Conservation (phyloP, 2,888 invertebrate species). For the Dascillus cervinus region DNA sequence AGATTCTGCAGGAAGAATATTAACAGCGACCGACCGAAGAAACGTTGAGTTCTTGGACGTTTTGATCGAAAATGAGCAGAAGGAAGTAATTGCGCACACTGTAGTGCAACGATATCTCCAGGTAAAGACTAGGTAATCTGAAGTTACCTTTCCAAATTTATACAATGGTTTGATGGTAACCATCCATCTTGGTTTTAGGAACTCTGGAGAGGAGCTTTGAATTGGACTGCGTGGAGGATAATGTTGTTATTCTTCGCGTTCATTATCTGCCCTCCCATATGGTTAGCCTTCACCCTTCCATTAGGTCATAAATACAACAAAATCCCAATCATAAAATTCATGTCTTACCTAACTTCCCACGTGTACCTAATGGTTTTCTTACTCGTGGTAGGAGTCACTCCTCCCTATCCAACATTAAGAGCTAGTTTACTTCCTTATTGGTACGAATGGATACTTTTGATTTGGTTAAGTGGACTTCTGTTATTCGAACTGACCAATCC, state of each 20-base stretch:
- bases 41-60: conserved; percentile 95
- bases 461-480: conserved; percentile 90
- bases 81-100: conserved; percentile 94
- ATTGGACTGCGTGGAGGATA: conserved; percentile 94
- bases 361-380: conserved; percentile 93
- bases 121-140: conserved; percentile 56
- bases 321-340: conserved; percentile 99
- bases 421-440: conserved; percentile 78
- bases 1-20: conserved; percentile 88
- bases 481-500: conserved; percentile 96
- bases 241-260: conserved; percentile 88
- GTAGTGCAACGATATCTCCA: conserved; percentile 94
- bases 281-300: conserved; percentile 92
- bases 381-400: conserved; percentile 82
- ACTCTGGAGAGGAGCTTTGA: conserved; percentile 95
- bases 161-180: not conserved
- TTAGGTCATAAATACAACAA: conserved; percentile 93
- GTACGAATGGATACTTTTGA: conserved; percentile 93
- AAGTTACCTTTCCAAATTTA: not conserved
- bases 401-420: conserved; percentile 76
- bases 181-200: too few species aligned
- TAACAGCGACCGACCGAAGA: conserved; percentile 90
- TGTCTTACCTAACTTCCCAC: conserved; percentile 98
- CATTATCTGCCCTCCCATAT: conserved; percentile 90
- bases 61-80: conserved; percentile 97